Conservation (phyloP, 2,113 vertebrate species). For the Macaca fascicularis region T2T-MFA8v1.1 NC_088387.1:51964501-51965000, state of each 20-base stretch:
- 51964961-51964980: background rate
- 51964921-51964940: background rate
- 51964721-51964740: background rate
- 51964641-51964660: background rate
- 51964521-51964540: background rate
- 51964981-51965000: background rate
- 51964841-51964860: background rate
- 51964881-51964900: background rate
- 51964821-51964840: background rate
- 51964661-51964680: background rate
- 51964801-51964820: background rate
- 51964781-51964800: background rate
- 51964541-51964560: background rate
- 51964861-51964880: background rate
- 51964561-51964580: conserved; percentile 18
- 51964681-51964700: background rate
- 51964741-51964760: background rate
- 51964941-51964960: background rate
- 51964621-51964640: background rate
- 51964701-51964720: background rate
- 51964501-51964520: background rate
- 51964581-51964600: background rate
- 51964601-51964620: background rate
- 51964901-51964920: background rate
- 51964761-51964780: background rate